Base-by-base conservation (phyloP, 2,113 vertebrate species). In the Cardinalis cardinalis region DNA sequence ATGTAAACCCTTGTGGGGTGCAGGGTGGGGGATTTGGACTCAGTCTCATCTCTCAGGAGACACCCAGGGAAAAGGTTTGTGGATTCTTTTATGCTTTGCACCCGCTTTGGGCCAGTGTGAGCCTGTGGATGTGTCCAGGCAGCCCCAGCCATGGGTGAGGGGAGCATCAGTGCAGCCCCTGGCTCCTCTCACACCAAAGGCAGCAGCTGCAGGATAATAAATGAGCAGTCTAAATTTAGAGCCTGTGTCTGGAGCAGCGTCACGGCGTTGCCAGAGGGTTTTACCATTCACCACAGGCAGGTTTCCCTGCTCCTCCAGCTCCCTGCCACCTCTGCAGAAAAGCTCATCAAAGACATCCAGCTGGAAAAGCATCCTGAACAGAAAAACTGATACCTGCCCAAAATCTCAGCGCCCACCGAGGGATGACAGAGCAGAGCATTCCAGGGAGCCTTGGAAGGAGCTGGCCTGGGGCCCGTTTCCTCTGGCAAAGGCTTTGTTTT, bases 151-250 rank as follows among this genome's bases (percentile, higher is more conserved):
- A 0, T 16, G 15, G 51, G 66, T 1, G 6, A 63, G 48, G 61
- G 77, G 44, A 91, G 75, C 34, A 11, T 58, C 69, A 73, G 63
- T 32, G 76, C 68, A 89, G 82, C 73, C 82, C 92, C 90, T 21
- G 3, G 83, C 76, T 96, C 72, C 66, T 84, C 71, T 88, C 17
- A 3, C 86, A 91, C 93, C 69, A 49, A 61, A 68, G 60, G 56
- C 85, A 87, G 95, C 84, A 89, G 95, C 92, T 8, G 77, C 89
- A 83, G 56, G 76, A 75, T 95, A 95, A 96, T 93, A 96, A 95
- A 97, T 93, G 92, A 93, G 89, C 59, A 75, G 49, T 94, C 95
- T 97, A 95, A 94, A 96, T 97, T 97, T 97, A 97, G 96, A 36
- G 71, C 40, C 79, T 6, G 87, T 18, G 64, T 91, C 88, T 96